Base-by-base conservation (phyloP, 2,888 invertebrate genomes). In the Yponomeuta sedellus region DNA sequence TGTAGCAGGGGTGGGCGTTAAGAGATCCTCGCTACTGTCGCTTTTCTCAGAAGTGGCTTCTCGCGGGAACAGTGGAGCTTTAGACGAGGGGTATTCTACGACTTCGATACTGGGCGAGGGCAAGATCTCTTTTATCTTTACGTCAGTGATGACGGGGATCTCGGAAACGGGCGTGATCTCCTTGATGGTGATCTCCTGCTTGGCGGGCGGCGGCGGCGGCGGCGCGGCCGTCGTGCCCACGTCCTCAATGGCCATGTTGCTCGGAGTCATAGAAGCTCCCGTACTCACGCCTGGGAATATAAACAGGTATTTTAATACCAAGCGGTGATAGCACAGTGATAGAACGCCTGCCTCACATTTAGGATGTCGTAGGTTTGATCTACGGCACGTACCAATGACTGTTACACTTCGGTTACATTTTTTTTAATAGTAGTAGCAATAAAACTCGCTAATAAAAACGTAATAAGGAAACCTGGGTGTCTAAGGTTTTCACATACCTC, bases 81-180 rank as follows among this genome's bases (percentile, higher is more conserved):
- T 88, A 0, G 89, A 88, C 2, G 86, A 86, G 4, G 86, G 81
- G 71, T 89, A 90, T 70, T 88, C 85, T 12, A 82, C 78, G 11
- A 83, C 83, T 67, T 90, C 88, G 66, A 83, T 80, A 66, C 81
- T 82, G 0, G 83, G 79, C 16, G 85, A 83, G 11, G 88, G 91
- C 28, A 88, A 73, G 44, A 91, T 85, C 73, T 91, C 88, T 72
- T 89, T 90, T 57, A 90, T 88, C 72, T 88, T 89, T 19, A 91
- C 86, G 57, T 88, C 87, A 20, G 87, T 87, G 66, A 86, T 84
- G 64, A 84, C 77, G 1, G 92, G 88, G 40, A 90, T 88, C 74
- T 88, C 88, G 1, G 91, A 88, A 3, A 88, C 92, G 0, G 93
- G 93, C 5, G 93, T 93, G 6, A 94, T 93, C 79, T 94, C 93